Base-by-base conservation (phyloP, 2,888 invertebrate genomes). In the Apodemia duryi region DNA sequence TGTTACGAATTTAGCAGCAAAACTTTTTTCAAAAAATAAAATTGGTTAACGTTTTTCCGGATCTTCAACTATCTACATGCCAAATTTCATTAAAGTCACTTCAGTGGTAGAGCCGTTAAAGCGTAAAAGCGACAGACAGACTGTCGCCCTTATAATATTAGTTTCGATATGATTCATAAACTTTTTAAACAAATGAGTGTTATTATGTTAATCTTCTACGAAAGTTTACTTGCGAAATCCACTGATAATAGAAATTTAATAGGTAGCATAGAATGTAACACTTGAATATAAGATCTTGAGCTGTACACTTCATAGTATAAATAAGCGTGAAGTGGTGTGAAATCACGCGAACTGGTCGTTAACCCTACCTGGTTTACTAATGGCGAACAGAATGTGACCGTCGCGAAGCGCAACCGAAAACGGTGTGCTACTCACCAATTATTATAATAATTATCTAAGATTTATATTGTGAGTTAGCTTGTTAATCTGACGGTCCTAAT, bases 271-370 rank as follows among this genome's bases (percentile, higher is more conserved):
- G 46, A 78, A 75, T 79, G 82, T 79, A 81, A 81, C 79, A 80
- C 83, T 85, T 81, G 83, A 86, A 84, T 82, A 83, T 81, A 77
- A 81, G 77, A 74, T 75, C 75, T 74, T 73, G 76, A 79, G 84
- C 85, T 84, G 82, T 82, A 83, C 79, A 81, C 79, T 77, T 82
- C 85, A 78, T 82, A 81, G 83, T 86, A 87, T 88, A 90, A 90
- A 91, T 87, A 90, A 87, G 84, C 88, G 82, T 85, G 80, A 85
- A 88, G 88, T 82, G 82, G 84, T 80, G 78, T 73, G 74, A 73
- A 73, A 82, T 81, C 91, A 91, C 91, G 91, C 91, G 80, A 91
- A 81, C 79, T 74, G 84, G 84, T 91, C 91, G 81, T 91, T 90
- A 90, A 84, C 85, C 85, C 85, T 85, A 79, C 81, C 77, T 75